Conservation (phyloP, 2,113 vertebrate genomes). For the Galbula dea region DNA sequence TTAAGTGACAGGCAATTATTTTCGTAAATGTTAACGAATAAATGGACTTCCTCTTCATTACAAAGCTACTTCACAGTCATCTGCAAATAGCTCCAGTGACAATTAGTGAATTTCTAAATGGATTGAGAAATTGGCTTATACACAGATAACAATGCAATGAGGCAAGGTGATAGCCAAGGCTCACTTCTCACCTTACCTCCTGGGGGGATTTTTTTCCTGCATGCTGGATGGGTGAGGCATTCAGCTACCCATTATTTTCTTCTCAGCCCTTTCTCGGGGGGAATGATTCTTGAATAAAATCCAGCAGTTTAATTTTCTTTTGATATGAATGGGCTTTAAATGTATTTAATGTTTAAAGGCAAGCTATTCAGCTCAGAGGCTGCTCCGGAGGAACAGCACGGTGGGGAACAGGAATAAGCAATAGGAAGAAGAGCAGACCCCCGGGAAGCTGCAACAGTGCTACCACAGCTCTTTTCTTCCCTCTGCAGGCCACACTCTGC, state of each 20-base stretch:
- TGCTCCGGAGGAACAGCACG: neutral
- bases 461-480: slow-evolving; percentile 65
- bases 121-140: neutral
- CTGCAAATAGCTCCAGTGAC: slow-evolving; percentile 33
- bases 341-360: slow-evolving; percentile 10
- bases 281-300: slow-evolving; percentile 8
- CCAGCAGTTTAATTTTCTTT: slow-evolving; percentile 32
- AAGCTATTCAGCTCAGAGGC: neutral
- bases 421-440: neutral
- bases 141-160: neutral
- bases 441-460: neutral
- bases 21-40: slow-evolving; percentile 10
- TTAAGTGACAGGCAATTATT: slow-evolving; percentile 62
- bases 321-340: slow-evolving; percentile 10
- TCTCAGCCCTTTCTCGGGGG: neutral
- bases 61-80: slow-evolving; percentile 8
- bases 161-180: neutral
- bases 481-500: slow-evolving; percentile 55
- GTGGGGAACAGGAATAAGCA: neutral
- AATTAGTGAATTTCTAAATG: slow-evolving; percentile 48
- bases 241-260: slow-evolving; percentile 10
- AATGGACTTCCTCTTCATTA: slow-evolving; percentile 61
- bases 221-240: neutral
- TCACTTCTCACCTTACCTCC: neutral
- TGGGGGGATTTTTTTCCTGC: neutral